Evolutionary conservation across 2,888 invertebrate genomes (phyloP).

Genomic region (Pseudanteris insignis): DNA sequence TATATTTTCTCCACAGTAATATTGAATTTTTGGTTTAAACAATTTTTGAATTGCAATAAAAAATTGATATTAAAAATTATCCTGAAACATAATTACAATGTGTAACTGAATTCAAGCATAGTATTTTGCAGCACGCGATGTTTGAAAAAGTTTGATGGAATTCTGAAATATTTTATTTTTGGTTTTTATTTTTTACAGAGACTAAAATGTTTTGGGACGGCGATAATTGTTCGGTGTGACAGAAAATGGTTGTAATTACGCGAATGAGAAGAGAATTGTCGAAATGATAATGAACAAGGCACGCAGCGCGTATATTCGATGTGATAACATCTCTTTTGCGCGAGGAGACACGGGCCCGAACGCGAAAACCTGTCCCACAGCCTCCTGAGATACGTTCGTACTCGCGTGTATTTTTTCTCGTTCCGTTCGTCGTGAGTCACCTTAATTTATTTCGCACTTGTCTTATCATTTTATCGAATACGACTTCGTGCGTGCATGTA

Average conservation of each 20-base stretch:
- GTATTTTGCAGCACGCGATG: too few relatives aligned
- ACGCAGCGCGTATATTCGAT: slow-evolving; percentile 39
- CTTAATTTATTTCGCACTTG: slow-evolving; percentile 46
- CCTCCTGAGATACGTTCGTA: slow-evolving; percentile 37
- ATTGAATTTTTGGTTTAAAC: too few relatives aligned
- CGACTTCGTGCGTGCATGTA: slow-evolving; percentile 25
- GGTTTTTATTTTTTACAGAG: too few relatives aligned
- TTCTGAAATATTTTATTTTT: too few relatives aligned
- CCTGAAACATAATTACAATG: too few relatives aligned
- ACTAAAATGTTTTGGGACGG: neutral
- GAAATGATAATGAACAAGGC: slow-evolving; percentile 40
- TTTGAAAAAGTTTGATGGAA: too few relatives aligned
- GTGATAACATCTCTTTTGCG: slow-evolving; percentile 44
- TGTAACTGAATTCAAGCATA: too few relatives aligned
- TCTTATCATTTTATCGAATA: slow-evolving; percentile 41
- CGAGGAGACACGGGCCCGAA: slow-evolving; percentile 37
- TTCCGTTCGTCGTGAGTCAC: slow-evolving; percentile 29
- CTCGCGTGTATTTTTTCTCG: slow-evolving; percentile 19
- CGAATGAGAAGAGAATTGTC: slow-evolving; percentile 27
- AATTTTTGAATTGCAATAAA: too few relatives aligned
- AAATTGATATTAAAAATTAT: too few relatives aligned
- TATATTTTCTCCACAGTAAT: too few relatives aligned
- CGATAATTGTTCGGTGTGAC: slow-evolving; percentile 19
- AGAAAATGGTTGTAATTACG: slow-evolving; percentile 39
- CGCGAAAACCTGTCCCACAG: slow-evolving; percentile 43